A percentile compares a stretch with the other conserved stretches of the same genome.
phyloP scores from a whole-genome alignment of 2,113 vertebrate species.

The Pterocles gutturalis region DNA sequence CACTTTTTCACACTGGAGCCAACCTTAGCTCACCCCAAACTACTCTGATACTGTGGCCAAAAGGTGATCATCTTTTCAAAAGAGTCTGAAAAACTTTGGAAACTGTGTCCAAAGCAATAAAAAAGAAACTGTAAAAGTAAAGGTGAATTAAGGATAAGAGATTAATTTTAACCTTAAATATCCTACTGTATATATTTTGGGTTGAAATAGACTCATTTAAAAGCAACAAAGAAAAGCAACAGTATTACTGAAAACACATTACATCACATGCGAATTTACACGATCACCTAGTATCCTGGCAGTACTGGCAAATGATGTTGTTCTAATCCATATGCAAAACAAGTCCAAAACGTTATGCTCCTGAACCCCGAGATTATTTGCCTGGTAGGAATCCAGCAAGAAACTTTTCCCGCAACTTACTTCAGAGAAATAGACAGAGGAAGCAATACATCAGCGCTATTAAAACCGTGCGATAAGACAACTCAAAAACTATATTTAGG shows the following conservation, averaged over 20 bases:
- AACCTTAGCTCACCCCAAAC: background rate
- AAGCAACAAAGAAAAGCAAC: background rate
- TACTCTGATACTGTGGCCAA: background rate
- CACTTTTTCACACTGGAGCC: background rate
- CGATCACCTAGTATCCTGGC: background rate
- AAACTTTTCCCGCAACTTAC: conserved; percentile 5
- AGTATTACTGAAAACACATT: background rate
- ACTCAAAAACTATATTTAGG: conserved; percentile 34
- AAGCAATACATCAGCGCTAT: conserved; percentile 51
- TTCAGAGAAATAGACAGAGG: conserved; percentile 40
- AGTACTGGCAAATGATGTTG: background rate
- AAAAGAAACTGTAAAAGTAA: background rate
- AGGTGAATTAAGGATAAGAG: background rate
- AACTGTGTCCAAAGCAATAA: background rate
- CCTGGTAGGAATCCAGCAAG: background rate
- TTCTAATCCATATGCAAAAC: conserved; percentile 1
- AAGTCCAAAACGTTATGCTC: background rate
- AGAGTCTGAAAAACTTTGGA: background rate
- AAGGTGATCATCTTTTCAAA: background rate
- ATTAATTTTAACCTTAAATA: background rate
- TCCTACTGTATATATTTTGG: background rate
- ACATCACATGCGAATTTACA: background rate
- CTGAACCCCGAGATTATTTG: background rate
- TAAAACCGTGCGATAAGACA: conserved; percentile 24
- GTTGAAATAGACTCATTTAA: background rate